Conservation (phyloP, 2,113 vertebrate species). For the Saimiri boliviensis region DNA sequence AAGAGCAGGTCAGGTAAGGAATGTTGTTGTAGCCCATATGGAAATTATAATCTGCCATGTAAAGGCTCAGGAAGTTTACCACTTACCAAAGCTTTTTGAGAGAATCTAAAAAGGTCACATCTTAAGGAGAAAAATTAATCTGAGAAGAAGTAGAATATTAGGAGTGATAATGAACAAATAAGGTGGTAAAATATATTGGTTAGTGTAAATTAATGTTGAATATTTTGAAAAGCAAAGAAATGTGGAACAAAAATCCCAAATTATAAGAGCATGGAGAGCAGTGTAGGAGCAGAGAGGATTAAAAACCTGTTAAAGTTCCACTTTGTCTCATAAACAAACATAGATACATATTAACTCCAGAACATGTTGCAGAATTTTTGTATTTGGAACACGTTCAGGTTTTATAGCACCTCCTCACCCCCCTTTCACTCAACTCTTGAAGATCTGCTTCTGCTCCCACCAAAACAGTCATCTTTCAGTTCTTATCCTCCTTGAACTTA, state of each 20-base stretch:
- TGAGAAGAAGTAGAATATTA: not conserved
- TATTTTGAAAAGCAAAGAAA: not conserved
- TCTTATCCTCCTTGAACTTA: not conserved
- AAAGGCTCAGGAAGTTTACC: not conserved
- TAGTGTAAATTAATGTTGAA: not conserved
- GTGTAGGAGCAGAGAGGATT: not conserved
- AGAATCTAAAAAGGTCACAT: not conserved
- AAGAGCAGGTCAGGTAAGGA: not conserved
- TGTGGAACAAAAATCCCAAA: not conserved
- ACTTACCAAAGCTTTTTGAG: not conserved
- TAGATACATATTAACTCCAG: not conserved
- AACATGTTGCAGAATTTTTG: not conserved
- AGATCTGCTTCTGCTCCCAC: not conserved
- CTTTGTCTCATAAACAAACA: not conserved
- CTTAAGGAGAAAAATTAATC: not conserved
- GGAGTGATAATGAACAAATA: not conserved
- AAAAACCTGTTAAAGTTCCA: not conserved
- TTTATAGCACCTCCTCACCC: not conserved
- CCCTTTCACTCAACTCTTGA: not conserved
- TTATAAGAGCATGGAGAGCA: not conserved
- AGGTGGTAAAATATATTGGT: not conserved
- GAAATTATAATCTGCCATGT: not conserved
- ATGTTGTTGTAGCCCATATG: not conserved
- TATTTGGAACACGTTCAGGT: not conserved
- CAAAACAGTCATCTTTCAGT: too few species aligned